These are phyloP conservation scores for Operophtera brumata DNA, from an alignment of 2,888 invertebrate genomes.

Conservation along the genomic window DNA sequence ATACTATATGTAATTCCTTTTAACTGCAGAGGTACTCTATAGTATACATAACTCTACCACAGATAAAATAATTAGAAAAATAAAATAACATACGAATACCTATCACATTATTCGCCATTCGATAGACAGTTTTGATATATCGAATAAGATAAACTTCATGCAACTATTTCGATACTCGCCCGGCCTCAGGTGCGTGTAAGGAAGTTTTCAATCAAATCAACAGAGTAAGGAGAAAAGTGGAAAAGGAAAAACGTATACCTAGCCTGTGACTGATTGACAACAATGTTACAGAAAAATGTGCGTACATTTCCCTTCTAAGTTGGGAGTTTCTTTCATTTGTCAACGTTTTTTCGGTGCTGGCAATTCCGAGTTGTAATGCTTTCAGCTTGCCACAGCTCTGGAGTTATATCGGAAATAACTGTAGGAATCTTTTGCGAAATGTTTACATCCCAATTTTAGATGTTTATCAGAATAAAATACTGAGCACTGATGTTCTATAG, in stretches of 20 bases:
- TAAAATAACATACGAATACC: no score
- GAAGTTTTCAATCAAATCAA: conserved; percentile 78
- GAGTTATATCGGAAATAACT: no score
- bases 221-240: conserved; percentile 55
- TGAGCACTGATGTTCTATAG: no score
- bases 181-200: conserved; percentile 66
- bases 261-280: conserved; percentile 74
- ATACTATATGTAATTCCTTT: no score
- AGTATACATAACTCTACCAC: neutral
- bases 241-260: conserved; percentile 54
- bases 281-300: conserved; percentile 55
- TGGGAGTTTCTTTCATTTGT: conserved; percentile 54
- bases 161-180: conserved; percentile 30
- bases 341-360: conserved; percentile 31
- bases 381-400: neutral
- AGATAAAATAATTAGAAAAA: no score
- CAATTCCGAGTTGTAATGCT: conserved; percentile 27
- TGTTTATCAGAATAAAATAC: no score
- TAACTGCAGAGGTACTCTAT: neutral
- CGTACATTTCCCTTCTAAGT: conserved; percentile 50
- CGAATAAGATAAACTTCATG: conserved; percentile 9
- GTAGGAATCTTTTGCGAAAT: no score
- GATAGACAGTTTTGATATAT: conserved; percentile 18
- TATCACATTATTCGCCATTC: neutral
- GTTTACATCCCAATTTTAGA: no score